Evolutionary conservation across 2,888 invertebrate species (phyloP), one percentile per base, ranked within the genome.

Genomic region (Camptogramma bilineatum): DNA sequence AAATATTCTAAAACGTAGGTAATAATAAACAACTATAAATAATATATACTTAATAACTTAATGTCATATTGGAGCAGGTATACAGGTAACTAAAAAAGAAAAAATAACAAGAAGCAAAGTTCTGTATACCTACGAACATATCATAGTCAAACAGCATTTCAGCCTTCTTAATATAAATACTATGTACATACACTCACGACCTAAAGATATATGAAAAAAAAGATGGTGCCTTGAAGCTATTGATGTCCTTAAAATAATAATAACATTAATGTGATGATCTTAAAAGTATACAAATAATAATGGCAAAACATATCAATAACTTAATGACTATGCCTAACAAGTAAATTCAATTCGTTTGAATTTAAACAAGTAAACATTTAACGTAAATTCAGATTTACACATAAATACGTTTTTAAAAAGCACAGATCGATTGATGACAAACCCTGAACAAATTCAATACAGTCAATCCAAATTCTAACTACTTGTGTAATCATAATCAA

Each of bases 1-100:
- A 86, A 85, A 82, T 79, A 82, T 81, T 76, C 80, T 84, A 85
- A 86, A 79, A 84, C 86, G 86, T 88, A 84, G 86, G 86, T 88
- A 87, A 85, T 82, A 80, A 86, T 82, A 86, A 84, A 83, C 80
- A 86, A 80, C 81, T 84, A 84, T 86, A 86, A 85, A 84, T 85
- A 84, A 24, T 61, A 24, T 61, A 60, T 54, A 51, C 28, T 47
- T 83, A 83, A 82, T 83, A 87, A 87, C 83, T 84, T 83, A 86
- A 82, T 82, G 80, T 83, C 81, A 77, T 66, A 57, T 42, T 58
- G 61, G 58, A 59, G 64, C 58, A 64, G 54, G 62, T 63, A 62
- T 56, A 62, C 70, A 60, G 58, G n/a, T 64, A 44, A 57, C 16
- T 44, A 44, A 58, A 58, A 67, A 57, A 64, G 34, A 64, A 69